phyloP scores from a whole-genome alignment of 1,140 invertebrate genomes.

The Brachionus sp. region DNA sequence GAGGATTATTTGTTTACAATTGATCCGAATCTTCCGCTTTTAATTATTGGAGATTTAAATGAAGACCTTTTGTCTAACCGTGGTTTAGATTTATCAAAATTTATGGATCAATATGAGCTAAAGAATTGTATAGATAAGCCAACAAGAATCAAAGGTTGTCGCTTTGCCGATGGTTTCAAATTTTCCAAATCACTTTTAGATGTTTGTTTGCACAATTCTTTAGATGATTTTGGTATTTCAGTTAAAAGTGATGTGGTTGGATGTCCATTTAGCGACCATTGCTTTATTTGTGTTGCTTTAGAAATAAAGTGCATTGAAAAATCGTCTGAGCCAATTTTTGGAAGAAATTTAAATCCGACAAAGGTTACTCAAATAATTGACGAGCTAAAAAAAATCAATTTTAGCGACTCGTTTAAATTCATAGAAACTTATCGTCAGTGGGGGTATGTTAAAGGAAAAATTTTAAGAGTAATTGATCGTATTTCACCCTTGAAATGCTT shows the following conservation, averaged over 20 bases:
- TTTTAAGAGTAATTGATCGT: no score
- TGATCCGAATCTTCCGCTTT: neutral
- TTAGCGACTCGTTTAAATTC: no score
- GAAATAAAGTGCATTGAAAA: no score
- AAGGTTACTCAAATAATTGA: no score
- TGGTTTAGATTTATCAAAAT: neutral
- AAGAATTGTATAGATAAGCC: neutral
- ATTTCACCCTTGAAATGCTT: no score
- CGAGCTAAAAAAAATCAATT: no score
- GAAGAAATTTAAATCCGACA: no score
- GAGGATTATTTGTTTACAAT: neutral
- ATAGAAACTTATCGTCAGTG: no score
- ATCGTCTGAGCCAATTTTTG: no score
- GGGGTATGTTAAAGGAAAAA: no score
- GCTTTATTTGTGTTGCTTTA: neutral
- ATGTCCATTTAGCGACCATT: neutral
- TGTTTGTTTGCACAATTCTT: neutral
- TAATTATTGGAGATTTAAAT: neutral
- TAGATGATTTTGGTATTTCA: neutral
- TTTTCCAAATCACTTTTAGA: neutral
- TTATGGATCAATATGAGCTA: neutral
- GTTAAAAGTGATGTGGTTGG: neutral
- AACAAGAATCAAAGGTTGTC: neutral
- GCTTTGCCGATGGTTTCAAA: neutral
- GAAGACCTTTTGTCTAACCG: neutral